Conservation (phyloP, 2,113 vertebrate species). For the Dolichallabes microphthalmus region DNA sequence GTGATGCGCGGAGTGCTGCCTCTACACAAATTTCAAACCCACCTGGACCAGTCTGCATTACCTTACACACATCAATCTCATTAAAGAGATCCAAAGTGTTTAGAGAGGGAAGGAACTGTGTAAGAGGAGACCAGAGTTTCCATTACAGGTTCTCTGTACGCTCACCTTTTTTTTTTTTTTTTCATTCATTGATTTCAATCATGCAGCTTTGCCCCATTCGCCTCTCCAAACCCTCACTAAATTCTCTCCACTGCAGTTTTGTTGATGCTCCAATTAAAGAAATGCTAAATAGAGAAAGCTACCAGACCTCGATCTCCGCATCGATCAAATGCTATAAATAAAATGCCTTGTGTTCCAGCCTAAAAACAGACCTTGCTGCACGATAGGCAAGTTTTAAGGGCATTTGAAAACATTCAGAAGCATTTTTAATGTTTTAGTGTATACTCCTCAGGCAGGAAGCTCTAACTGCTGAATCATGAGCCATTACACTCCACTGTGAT, state of each 20-base stretch:
- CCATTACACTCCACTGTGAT: background rate
- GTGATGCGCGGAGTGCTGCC: background rate
- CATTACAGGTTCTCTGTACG: background rate
- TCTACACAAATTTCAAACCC: conserved; percentile 1
- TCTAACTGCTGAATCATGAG: conserved; percentile 16
- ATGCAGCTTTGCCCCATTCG: background rate
- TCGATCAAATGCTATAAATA: conserved; percentile 47
- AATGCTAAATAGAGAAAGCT: conserved; percentile 28
- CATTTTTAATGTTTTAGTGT: background rate
- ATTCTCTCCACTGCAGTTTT: conserved; percentile 8
- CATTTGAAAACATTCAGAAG: background rate
- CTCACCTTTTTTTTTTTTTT: background rate
- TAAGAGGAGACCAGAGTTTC: conserved; percentile 38
- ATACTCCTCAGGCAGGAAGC: background rate
- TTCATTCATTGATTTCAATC: background rate
- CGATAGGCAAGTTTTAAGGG: conserved; percentile 25
- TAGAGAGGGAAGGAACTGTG: background rate
- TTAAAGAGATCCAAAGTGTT: conserved; percentile 36
- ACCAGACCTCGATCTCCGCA: conserved; percentile 13
- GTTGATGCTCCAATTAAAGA: conserved; percentile 33
- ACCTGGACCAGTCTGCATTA: conserved; percentile 4
- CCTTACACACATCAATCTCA: conserved; percentile 25
- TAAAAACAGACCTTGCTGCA: conserved; percentile 45
- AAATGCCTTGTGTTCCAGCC: conserved; percentile 23
- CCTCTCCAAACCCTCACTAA: background rate